These are phyloP conservation scores for Xiphophorus couchianus DNA, from an alignment of 2,113 vertebrate species.

Conservation along the genomic window DNA sequence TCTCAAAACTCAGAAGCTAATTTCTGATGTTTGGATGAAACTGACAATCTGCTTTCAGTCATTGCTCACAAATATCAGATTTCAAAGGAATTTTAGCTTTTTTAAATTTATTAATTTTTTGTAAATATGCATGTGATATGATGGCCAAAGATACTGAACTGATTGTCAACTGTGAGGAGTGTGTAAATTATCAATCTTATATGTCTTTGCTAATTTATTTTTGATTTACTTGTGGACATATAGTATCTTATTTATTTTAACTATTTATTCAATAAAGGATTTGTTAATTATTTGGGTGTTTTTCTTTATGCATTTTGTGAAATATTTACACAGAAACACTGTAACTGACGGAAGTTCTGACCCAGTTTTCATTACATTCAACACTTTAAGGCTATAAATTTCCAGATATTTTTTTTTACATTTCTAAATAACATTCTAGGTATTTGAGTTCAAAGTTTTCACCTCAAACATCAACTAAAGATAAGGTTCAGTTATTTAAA, in stretches of 20 bases:
- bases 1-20: neutral
- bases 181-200: constrained; percentile 49
- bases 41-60: constrained; percentile 55
- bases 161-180: constrained; percentile 66
- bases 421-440: too few relatives aligned
- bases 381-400: neutral
- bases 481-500: too few relatives aligned
- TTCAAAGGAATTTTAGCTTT: constrained; percentile 1
- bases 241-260: constrained; percentile 84
- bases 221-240: constrained; percentile 74
- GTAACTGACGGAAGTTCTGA: neutral
- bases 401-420: neutral
- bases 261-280: constrained; percentile 78
- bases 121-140: constrained; percentile 66
- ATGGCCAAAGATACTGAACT: constrained; percentile 79
- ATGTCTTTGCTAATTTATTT: constrained; percentile 77
- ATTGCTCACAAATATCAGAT: constrained; percentile 7
- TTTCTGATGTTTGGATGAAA: constrained; percentile 8
- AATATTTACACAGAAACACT: neutral
- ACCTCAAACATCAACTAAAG: too few relatives aligned
- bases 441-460: too few relatives aligned
- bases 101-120: constrained; percentile 18
- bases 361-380: neutral
- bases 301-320: neutral
- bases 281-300: constrained; percentile 51